These are phyloP conservation scores for Perizoma affinitatum DNA, from an alignment of 2,888 invertebrate species.

Conservation along the genomic window DNA sequence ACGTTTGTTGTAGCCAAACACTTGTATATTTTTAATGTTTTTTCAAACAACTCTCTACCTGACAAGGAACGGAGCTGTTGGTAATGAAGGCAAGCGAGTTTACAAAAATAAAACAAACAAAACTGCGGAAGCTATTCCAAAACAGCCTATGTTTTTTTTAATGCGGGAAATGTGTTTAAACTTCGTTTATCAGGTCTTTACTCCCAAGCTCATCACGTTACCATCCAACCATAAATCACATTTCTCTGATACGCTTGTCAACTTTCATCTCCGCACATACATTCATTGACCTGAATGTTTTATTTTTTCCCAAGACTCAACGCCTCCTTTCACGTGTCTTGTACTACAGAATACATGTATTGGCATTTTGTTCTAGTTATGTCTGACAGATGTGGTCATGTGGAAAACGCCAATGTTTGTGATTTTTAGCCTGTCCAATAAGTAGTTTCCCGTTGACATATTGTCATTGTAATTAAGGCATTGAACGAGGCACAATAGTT, in stretches of 20 bases:
- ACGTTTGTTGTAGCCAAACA: no score
- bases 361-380: constrained; percentile 40
- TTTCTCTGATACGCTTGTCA: constrained; percentile 47
- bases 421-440: constrained; percentile 5
- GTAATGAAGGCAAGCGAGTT: background rate
- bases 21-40: no score
- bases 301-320: constrained; percentile 52
- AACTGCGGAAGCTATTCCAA: background rate
- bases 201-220: constrained; percentile 8
- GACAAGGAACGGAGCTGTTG: no score
- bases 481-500: no score
- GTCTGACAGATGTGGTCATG: constrained; percentile 35
- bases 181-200: background rate
- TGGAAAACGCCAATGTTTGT: constrained; percentile 41
- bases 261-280: constrained; percentile 50
- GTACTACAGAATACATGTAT: constrained; percentile 25
- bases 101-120: constrained; percentile 27
- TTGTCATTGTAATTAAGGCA: no score
- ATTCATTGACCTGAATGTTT: constrained; percentile 63
- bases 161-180: constrained; percentile 53
- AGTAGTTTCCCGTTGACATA: background rate
- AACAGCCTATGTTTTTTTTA: constrained; percentile 33
- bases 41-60: no score
- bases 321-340: constrained; percentile 57
- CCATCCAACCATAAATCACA: constrained; percentile 41